Percentiles rank a stretch among this genome's conserved stretches.
These are phyloP conservation scores for Etheostoma cragini DNA, from an alignment of 2,113 vertebrate genomes.

Conservation along the genomic window DNA sequence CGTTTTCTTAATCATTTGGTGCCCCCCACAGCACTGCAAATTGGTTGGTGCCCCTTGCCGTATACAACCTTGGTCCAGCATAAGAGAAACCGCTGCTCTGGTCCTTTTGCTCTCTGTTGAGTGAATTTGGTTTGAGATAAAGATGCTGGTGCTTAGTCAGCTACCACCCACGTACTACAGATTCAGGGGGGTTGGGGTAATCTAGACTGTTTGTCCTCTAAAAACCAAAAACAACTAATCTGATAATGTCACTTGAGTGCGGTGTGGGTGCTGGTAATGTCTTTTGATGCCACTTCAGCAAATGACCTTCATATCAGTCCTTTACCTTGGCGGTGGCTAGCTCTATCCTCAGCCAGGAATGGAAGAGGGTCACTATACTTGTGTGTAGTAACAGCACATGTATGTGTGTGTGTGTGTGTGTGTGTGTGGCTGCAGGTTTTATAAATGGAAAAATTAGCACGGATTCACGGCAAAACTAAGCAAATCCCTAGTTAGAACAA, in stretches of 20 bases:
- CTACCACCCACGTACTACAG: conserved; percentile 24
- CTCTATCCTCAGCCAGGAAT: conserved; percentile 17
- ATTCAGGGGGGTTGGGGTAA: conserved; percentile 7
- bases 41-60: no score
- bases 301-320: conserved; percentile 34
- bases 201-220: conserved; percentile 17
- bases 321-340: background rate
- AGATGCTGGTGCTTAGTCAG: conserved; percentile 40
- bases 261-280: conserved; percentile 36
- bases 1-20: no score
- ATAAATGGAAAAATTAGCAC: background rate
- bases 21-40: no score
- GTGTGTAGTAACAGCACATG: background rate
- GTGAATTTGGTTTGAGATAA: conserved; percentile 15
- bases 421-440: conserved; percentile 15
- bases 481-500: conserved; percentile 60
- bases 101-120: conserved; percentile 38
- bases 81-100: conserved; percentile 52
- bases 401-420: conserved; percentile 6
- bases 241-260: conserved; percentile 53
- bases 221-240: conserved; percentile 64
- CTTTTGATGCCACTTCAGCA: conserved; percentile 13
- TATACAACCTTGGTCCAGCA: no score
- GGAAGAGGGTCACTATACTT: background rate
- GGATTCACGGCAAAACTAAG: conserved; percentile 16